phyloP scores from a whole-genome alignment of 2,888 invertebrate genomes.

The Drosophila recens region DNA sequence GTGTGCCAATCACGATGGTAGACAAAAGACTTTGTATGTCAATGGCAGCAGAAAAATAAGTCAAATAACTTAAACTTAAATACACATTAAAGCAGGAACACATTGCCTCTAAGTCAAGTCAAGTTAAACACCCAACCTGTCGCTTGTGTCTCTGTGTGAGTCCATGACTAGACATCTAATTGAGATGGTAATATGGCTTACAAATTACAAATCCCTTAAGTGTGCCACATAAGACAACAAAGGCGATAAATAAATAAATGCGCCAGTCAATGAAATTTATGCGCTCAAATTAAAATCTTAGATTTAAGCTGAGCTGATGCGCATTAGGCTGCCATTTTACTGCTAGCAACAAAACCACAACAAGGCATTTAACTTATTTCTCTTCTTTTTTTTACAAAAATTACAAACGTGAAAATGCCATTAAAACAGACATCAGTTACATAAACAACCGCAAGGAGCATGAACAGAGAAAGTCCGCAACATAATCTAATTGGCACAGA shows the following conservation, averaged over 20 bases:
- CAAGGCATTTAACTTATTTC: constrained; percentile 27
- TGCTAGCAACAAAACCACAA: constrained; percentile 31
- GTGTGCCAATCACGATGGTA: background rate
- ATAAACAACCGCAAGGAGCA: constrained; percentile 33
- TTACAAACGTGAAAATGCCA: constrained; percentile 38
- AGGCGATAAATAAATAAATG: constrained; percentile 65
- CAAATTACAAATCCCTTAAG: constrained; percentile 69
- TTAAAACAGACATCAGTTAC: constrained; percentile 45
- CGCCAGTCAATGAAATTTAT: constrained; percentile 60
- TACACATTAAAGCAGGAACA: background rate
- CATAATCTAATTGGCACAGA: constrained; percentile 59
- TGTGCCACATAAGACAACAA: constrained; percentile 41
- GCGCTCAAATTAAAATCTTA: constrained; percentile 66
- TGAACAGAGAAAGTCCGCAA: constrained; percentile 21
- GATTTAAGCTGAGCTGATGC: constrained; percentile 54
- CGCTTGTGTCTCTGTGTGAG: background rate
- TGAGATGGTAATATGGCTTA: constrained; percentile 29
- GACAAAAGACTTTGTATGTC: background rate
- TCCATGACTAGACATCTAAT: constrained; percentile 10
- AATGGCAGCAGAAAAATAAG: background rate
- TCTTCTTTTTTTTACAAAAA: constrained; percentile 3
- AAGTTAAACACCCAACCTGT: background rate
- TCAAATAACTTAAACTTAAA: background rate
- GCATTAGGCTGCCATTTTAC: constrained; percentile 41
- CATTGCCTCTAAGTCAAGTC: background rate